Conservation (phyloP, 2,113 vertebrate species). For the Indicator indicator region DNA sequence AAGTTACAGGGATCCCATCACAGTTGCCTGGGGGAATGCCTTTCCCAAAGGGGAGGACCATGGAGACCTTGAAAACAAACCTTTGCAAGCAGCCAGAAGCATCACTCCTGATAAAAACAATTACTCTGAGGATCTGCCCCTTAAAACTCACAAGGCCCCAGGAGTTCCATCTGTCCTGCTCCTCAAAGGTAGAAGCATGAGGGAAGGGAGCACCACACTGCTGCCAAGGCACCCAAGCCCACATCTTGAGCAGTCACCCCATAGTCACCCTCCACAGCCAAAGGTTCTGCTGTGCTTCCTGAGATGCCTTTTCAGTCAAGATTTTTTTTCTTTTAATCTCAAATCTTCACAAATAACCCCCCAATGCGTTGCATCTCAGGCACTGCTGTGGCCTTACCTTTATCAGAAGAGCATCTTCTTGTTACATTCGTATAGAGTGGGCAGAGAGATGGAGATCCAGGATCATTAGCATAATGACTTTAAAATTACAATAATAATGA, state of each 20-base stretch:
- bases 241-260: accelerated
- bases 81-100: not conserved
- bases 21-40: not conserved
- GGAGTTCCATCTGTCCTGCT: not conserved
- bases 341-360: not conserved
- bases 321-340: not conserved
- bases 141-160: not conserved
- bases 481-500: conserved; percentile 35
- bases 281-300: not conserved
- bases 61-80: not conserved
- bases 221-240: accelerated
- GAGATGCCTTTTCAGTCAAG: accelerated
- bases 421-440: not conserved
- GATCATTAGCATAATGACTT: conserved; percentile 30
- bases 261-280: accelerated
- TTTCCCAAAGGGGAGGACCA: not conserved
- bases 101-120: not conserved
- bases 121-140: not conserved
- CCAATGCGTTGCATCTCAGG: not conserved
- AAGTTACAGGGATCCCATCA: not conserved
- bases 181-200: accelerated
- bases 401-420: not conserved
- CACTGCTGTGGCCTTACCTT: not conserved
- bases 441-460: not conserved
- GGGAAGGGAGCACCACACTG: accelerated